Percentiles rank a stretch among this genome's conserved stretches.
These are phyloP conservation scores for Nylanderia fulva DNA, from an alignment of 1,140 invertebrate genomes.

Conservation along the genomic window DNA sequence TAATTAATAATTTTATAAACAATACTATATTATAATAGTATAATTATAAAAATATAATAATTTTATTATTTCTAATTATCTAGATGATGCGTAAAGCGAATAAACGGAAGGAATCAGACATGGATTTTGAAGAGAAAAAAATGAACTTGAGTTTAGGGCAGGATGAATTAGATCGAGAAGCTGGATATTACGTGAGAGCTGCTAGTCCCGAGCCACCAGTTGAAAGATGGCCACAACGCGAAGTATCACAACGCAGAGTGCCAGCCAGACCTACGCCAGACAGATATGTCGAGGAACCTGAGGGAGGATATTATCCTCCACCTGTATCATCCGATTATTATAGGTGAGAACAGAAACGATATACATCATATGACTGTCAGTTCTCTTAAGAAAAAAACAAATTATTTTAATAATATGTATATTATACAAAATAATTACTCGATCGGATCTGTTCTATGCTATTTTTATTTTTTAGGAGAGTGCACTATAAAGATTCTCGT, in stretches of 20 bases:
- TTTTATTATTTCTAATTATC: neutral
- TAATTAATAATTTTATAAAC: neutral
- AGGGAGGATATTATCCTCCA: conserved; percentile 80
- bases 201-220: conserved; percentile 85
- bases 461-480: conserved; percentile 72
- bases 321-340: conserved; percentile 82
- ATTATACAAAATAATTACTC: neutral
- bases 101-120: conserved; percentile 97
- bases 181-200: conserved; percentile 91
- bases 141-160: conserved; percentile 94
- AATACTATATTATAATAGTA: too few species aligned
- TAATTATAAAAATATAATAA: too few species aligned
- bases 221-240: conserved; percentile 82
- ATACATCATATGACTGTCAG: neutral
- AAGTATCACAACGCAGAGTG: conserved; percentile 72
- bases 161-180: conserved; percentile 96
- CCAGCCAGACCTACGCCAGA: conserved; percentile 82
- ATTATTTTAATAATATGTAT: neutral
- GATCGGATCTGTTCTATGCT: neutral
- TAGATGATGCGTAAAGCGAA: conserved; percentile 95
- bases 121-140: conserved; percentile 98
- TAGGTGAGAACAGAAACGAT: conserved; percentile 69
- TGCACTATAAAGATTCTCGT: conserved; percentile 80
- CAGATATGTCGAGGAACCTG: conserved; percentile 82
- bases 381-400: neutral